phyloP scores from a whole-genome alignment of 2,797 vertebrate species.

The Chelidonichthys spinosus region DNA sequence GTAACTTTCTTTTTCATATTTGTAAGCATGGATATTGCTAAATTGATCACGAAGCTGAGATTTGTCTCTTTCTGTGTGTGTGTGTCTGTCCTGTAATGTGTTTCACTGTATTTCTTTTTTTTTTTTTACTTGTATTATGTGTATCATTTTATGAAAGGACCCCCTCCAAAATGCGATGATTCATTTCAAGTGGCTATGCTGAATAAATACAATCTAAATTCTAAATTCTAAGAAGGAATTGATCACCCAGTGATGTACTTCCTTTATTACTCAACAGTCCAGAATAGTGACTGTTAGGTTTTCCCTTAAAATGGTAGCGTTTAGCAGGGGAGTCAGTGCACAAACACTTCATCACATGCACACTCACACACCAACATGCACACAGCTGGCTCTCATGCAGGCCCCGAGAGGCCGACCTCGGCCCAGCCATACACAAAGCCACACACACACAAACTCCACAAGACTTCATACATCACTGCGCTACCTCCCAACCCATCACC shows the following conservation, averaged over 20 bases:
- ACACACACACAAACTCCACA: constrained; percentile 34
- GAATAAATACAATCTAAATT: no score
- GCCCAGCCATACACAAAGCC: constrained; percentile 54
- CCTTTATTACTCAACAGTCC: constrained; percentile 3
- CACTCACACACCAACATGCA: constrained; percentile 38
- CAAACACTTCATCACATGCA: constrained; percentile 19
- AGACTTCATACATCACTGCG: constrained; percentile 49
- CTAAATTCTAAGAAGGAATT: no score
- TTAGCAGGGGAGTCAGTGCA: constrained; percentile 14
- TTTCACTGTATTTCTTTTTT: no score
- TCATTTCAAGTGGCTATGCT: no score
- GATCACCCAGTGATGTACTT: neutral
- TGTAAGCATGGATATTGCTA: no score
- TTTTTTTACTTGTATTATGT: no score
- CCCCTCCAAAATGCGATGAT: no score
- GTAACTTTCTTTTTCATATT: no score
- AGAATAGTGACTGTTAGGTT: constrained; percentile 5
- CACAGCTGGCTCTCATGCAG: constrained; percentile 63
- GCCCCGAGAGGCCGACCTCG: constrained; percentile 58
- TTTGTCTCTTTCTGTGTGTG: no score
- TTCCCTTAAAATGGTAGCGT: constrained; percentile 24
- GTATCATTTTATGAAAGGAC: no score
- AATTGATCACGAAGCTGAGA: no score
- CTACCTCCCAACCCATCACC: constrained; percentile 20
- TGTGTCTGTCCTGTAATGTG: no score